Percentiles rank a stretch among this genome's conserved stretches.
phyloP scores from a whole-genome alignment of 2,888 invertebrate species.

The Elaeidobius kamerunicus region DNA sequence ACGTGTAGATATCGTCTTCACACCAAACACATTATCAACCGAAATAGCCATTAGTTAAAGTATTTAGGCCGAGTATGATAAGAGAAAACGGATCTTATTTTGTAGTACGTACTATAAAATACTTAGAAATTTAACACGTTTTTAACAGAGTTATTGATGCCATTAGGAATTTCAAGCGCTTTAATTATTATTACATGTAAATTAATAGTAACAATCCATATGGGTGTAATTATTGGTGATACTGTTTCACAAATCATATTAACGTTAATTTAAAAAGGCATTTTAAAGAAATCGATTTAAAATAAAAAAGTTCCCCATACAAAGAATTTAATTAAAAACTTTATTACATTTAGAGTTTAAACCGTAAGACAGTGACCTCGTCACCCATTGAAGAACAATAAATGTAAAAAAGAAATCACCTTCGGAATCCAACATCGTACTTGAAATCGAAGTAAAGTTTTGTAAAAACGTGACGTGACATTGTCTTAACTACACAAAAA shows the following conservation, averaged over 20 bases:
- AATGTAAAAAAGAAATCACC: slow-evolving; percentile 3
- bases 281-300: too few species aligned
- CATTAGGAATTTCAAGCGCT: neutral
- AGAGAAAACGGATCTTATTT: slow-evolving; percentile 16
- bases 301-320: too few species aligned
- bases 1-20: slow-evolving; percentile 17
- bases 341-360: too few species aligned
- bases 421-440: slow-evolving; percentile 15
- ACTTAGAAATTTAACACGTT: slow-evolving; percentile 3
- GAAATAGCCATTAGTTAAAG: slow-evolving; percentile 10
- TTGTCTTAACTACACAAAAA: slow-evolving; percentile 20
- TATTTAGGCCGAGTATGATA: slow-evolving; percentile 20
- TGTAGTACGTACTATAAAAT: neutral
- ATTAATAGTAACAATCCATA: too few species aligned
- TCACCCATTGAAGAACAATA: too few species aligned
- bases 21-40: slow-evolving; percentile 13
- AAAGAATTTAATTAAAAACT: too few species aligned
- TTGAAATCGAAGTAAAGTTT: slow-evolving; percentile 16
- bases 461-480: slow-evolving; percentile 15
- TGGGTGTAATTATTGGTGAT: too few species aligned
- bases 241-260: too few species aligned
- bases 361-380: slow-evolving; percentile 21
- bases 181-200: neutral
- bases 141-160: neutral
- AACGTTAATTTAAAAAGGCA: too few species aligned